Evolutionary conservation across 2,797 vertebrate species (phyloP).

Genomic region (Liasis olivaceus): DNA sequence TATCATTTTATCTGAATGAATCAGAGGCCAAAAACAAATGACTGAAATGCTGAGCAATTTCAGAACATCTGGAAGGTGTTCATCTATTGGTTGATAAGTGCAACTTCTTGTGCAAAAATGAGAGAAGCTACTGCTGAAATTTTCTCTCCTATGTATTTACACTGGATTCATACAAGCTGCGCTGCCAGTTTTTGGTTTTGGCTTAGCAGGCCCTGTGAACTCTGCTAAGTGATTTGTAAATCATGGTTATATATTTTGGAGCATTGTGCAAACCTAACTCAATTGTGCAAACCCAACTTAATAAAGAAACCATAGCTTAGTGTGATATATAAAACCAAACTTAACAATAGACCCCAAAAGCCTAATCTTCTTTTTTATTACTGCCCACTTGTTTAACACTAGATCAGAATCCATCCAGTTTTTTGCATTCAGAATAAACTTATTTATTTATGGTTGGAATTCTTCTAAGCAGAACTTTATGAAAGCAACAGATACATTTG

Average conservation of each 20-base stretch:
- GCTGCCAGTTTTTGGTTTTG: background rate
- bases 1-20: background rate
- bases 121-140: background rate
- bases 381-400: background rate
- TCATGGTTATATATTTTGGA: background rate
- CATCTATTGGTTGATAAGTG: background rate
- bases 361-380: background rate
- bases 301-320: background rate
- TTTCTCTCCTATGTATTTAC: background rate
- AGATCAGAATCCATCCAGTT: background rate
- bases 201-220: background rate
- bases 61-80: background rate
- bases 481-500: constrained; percentile 4
- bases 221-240: background rate
- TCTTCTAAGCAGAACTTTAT: background rate
- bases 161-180: background rate
- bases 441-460: background rate
- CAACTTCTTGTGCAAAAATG: background rate
- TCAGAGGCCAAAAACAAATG: background rate
- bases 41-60: background rate
- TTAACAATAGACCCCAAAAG: background rate
- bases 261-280: background rate
- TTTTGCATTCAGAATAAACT: background rate
- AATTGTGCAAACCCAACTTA: background rate
- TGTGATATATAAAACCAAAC: background rate